Conservation (phyloP, 30 jellyfish, hydroid and myxozoan genomes). For the Chironex yamaguchii region DNA sequence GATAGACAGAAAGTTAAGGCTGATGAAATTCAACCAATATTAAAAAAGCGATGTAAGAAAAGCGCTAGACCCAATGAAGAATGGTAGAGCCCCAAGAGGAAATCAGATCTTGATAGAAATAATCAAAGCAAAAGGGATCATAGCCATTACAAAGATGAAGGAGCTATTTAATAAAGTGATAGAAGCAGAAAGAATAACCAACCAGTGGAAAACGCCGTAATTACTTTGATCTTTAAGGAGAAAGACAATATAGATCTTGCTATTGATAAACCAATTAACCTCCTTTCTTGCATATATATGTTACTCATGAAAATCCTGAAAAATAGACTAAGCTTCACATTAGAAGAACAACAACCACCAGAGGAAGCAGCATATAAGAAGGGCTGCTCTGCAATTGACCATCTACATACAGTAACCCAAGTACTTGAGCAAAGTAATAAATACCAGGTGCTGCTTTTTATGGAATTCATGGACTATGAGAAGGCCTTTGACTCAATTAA, state of each 20-base stretch:
- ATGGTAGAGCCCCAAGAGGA: not conserved
- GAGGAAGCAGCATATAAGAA: no score
- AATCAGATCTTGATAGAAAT: not conserved
- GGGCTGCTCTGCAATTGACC: no score
- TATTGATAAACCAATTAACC: not conserved
- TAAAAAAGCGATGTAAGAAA: no score
- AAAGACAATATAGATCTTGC: not conserved
- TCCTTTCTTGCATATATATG: not conserved
- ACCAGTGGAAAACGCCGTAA: not conserved
- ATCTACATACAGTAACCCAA: no score
- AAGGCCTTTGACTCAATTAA: no score
- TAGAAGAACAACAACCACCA: conserved; percentile 60
- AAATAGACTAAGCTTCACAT: conserved; percentile 10
- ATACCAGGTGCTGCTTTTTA: no score
- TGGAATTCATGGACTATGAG: no score
- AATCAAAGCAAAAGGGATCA: not conserved
- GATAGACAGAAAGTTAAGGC: no score
- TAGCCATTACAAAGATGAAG: not conserved
- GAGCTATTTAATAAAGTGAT: not conserved
- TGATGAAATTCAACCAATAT: no score
- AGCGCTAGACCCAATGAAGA: no score
- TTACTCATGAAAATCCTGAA: conserved; percentile 16
- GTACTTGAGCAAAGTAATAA: no score
- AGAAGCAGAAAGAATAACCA: not conserved
- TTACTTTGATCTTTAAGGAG: no score